Evolutionary conservation across 1,140 invertebrate species (phyloP).

Genomic region (Aethina tumida): DNA sequence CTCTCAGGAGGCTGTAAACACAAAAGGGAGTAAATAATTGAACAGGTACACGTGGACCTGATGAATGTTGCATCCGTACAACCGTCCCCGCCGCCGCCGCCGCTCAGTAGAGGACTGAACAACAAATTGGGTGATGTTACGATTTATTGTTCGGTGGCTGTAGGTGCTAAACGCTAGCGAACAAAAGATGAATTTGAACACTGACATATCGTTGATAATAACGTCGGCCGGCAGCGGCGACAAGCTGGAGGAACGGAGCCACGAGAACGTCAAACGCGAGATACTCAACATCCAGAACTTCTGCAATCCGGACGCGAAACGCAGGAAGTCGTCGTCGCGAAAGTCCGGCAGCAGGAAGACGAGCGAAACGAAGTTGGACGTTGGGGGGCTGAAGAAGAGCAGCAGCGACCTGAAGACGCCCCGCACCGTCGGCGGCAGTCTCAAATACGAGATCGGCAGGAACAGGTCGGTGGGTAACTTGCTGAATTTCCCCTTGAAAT

Average conservation of each 20-base stretch:
- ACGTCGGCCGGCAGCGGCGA: constrained; percentile 22
- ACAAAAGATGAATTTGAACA: no score
- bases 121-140: neutral
- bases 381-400: constrained; percentile 12
- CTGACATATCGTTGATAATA: constrained; percentile 31
- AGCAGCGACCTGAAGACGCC: constrained; percentile 13
- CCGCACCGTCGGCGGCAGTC: constrained; percentile 24
- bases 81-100: neutral
- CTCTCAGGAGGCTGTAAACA: no score
- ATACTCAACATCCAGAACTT: no score
- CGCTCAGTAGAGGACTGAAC: neutral
- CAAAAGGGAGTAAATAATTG: no score
- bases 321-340: constrained; percentile 4
- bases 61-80: neutral
- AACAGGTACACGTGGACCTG: no score
- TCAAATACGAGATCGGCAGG: constrained; percentile 32
- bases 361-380: constrained; percentile 12
- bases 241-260: constrained; percentile 11
- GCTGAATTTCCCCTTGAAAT: constrained; percentile 36
- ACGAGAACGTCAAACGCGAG: no score
- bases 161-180: no score
- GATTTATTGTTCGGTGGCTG: neutral
- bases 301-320: constrained; percentile 9
- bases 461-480: constrained; percentile 28
- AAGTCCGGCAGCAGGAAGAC: constrained; percentile 4